Percentiles rank a stretch among this genome's conserved stretches.
Evolutionary conservation across 2,797 vertebrate species (phyloP).

Genomic region (Malacoctenus gilli): DNA sequence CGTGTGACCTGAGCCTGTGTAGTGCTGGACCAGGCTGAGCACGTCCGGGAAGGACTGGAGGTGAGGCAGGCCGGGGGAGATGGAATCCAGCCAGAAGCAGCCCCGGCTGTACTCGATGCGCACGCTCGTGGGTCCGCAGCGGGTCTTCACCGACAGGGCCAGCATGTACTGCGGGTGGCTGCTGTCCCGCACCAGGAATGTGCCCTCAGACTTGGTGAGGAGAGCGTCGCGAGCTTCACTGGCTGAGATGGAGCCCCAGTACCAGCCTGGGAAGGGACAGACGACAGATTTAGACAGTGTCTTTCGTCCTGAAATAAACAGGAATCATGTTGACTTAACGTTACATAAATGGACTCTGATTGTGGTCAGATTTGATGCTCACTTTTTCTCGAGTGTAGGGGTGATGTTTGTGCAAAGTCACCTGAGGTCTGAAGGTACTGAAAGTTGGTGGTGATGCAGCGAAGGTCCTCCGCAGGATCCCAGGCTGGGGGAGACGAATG

Average conservation of each 20-base stretch:
- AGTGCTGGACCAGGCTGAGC: constrained; percentile 92
- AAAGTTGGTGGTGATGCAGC: constrained; percentile 89
- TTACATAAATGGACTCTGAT: too few relatives aligned
- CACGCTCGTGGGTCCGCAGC: constrained; percentile 91
- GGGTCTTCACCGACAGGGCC: constrained; percentile 92
- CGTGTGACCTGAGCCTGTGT: constrained; percentile 79
- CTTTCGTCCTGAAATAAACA: too few relatives aligned
- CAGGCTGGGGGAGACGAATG: constrained; percentile 61
- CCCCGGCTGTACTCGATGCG: constrained; percentile 90
- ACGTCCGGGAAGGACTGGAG: constrained; percentile 91
- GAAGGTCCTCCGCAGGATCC: constrained; percentile 87
- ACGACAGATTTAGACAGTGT: too few relatives aligned
- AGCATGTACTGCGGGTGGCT: constrained; percentile 94
- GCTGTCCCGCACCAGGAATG: constrained; percentile 94
- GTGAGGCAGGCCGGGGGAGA: constrained; percentile 83
- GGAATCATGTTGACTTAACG: too few relatives aligned
- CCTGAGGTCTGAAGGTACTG: constrained; percentile 91
- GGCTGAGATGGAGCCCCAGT: constrained; percentile 93
- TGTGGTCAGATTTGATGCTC: background rate
- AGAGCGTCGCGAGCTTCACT: constrained; percentile 90
- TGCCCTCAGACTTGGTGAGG: constrained; percentile 88
- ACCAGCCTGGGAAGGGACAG: constrained; percentile 86
- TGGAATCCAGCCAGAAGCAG: constrained; percentile 90
- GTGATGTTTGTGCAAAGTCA: constrained; percentile 53
- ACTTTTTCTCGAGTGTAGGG: background rate